phyloP scores from a whole-genome alignment of 2,888 invertebrate species.

The Thymelicus lineola region DNA sequence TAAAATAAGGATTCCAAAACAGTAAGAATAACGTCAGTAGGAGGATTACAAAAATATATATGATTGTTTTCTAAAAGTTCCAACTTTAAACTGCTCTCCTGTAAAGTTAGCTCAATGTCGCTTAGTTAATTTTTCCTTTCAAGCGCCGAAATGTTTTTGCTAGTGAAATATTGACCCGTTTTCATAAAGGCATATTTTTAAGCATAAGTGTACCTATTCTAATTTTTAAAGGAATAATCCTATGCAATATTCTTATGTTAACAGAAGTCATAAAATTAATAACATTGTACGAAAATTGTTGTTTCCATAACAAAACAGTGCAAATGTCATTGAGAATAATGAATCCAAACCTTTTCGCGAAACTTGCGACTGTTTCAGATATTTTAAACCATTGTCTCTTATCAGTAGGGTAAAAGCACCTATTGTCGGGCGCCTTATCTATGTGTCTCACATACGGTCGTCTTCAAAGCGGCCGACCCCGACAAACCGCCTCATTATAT shows the following conservation, averaged over 20 bases:
- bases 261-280: conserved; percentile 1
- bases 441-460: conserved; percentile 64
- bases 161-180: too few species aligned
- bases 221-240: neutral
- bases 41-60: too few species aligned
- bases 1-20: too few species aligned
- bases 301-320: neutral
- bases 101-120: too few species aligned
- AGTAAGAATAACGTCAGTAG: too few species aligned
- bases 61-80: too few species aligned
- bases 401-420: conserved; percentile 56
- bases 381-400: conserved; percentile 47
- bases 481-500: conserved; percentile 26
- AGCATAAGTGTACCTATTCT: neutral
- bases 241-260: neutral
- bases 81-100: too few species aligned
- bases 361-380: conserved; percentile 10
- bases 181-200: too few species aligned
- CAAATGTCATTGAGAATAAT: conserved; percentile 3
- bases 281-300: neutral
- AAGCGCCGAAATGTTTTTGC: too few species aligned
- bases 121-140: too few species aligned
- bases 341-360: conserved; percentile 19
- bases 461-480: conserved; percentile 55
- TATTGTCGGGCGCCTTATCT: conserved; percentile 57